Percentiles rank a stretch among this genome's conserved stretches.
Conservation (phyloP, 1,140 invertebrate genomes). For the Pissodes strobi region DNA sequence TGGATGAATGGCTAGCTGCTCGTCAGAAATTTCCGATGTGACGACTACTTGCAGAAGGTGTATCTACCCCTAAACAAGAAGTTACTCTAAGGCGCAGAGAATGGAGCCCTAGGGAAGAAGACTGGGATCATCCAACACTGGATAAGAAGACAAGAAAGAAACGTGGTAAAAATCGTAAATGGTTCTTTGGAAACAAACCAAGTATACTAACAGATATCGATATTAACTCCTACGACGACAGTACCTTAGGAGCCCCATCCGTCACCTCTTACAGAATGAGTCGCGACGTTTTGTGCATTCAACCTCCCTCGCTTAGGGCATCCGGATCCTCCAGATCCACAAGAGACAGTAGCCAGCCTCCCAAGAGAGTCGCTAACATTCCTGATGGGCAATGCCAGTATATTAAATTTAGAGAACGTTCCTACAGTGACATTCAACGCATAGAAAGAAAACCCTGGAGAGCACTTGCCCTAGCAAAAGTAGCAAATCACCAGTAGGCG, state of each 20-base stretch:
- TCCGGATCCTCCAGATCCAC: conserved; percentile 47
- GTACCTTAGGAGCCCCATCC: conserved; percentile 48
- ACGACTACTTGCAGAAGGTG: conserved; percentile 43
- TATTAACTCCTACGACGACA: conserved; percentile 51
- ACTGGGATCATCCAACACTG: conserved; percentile 47
- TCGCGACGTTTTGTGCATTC: conserved; percentile 50
- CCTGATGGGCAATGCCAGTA: conserved; percentile 28
- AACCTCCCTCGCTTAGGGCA: conserved; percentile 47
- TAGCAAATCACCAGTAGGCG: conserved; percentile 18
- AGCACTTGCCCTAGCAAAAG: conserved; percentile 21
- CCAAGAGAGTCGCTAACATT: conserved; percentile 34
- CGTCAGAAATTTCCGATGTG: conserved; percentile 51
- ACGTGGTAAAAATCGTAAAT: conserved; percentile 1
- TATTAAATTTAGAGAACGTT: conserved; percentile 43
- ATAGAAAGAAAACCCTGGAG: conserved; percentile 47
- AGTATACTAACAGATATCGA: conserved; percentile 53
- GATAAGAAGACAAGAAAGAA: conserved; percentile 42
- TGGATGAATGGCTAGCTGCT: conserved; percentile 60
- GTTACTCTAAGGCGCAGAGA: conserved; percentile 39
- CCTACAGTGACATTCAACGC: conserved; percentile 52
- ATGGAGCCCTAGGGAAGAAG: conserved; percentile 43
- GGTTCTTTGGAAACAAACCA: conserved; percentile 3
- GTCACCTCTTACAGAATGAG: conserved; percentile 52
- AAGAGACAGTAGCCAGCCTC: conserved; percentile 37
- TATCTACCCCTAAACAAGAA: conserved; percentile 42